Evolutionary conservation across 2,113 vertebrate species (phyloP).

Genomic region (Toxostoma redivivum): DNA sequence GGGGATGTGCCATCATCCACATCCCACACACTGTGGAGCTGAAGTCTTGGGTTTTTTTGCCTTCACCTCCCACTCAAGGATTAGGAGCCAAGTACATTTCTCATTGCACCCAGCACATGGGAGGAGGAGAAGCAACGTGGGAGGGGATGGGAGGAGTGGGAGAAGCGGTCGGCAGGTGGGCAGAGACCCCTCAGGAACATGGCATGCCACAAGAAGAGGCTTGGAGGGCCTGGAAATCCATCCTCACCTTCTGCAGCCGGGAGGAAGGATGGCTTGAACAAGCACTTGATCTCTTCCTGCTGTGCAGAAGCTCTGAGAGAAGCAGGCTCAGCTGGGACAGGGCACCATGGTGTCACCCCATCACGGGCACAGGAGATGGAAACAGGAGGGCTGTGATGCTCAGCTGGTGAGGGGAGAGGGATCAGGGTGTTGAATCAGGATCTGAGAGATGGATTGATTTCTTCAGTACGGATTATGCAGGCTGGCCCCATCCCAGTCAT

Average conservation of each 20-base stretch:
- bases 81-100: constrained; percentile 44
- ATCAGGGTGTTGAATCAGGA: background rate
- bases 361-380: background rate
- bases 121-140: background rate
- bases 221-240: background rate
- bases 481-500: background rate
- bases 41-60: constrained; percentile 17
- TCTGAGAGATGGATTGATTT: background rate
- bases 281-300: background rate
- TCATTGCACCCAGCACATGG: background rate
- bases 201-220: background rate
- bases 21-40: background rate
- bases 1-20: constrained; percentile 26
- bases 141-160: background rate
- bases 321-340: background rate
- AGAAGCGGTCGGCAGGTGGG: background rate
- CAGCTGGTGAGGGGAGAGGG: background rate
- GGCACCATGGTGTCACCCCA: background rate
- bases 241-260: background rate
- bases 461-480: background rate
- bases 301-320: background rate
- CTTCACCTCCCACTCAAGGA: constrained; percentile 46
- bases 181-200: background rate
- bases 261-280: background rate
- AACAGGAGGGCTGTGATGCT: background rate